Evolutionary conservation across 1,140 invertebrate species (phyloP).

Genomic region (Cherax quadricarinatus): DNA sequence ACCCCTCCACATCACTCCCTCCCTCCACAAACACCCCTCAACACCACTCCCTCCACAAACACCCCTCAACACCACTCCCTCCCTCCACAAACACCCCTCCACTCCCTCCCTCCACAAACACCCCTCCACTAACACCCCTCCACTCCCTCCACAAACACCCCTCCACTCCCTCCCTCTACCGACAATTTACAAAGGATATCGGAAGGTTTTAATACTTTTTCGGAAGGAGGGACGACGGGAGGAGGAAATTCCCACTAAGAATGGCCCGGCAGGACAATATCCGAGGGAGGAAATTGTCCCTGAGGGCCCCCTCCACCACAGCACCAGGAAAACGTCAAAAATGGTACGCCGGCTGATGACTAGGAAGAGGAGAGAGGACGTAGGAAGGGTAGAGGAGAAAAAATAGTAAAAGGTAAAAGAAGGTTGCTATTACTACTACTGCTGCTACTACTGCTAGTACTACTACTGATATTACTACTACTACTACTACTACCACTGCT

Average conservation of each 20-base stretch:
- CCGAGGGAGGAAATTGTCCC: constrained; percentile 45
- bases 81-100: not conserved
- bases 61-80: not conserved
- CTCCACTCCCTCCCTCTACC: not conserved
- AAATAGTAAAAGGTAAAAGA: no score
- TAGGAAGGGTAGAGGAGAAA: not conserved
- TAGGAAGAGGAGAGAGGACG: not conserved
- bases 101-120: no score
- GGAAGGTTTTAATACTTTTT: constrained; percentile 55
- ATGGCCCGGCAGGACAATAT: constrained; percentile 49
- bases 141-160: no score
- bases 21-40: not conserved
- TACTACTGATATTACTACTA: no score
- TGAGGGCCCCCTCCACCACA: constrained; percentile 27
- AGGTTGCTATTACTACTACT: no score
- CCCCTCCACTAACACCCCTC: not conserved
- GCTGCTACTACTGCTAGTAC: no score
- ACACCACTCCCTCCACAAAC: not conserved
- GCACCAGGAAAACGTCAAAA: not conserved
- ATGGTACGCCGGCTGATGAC: not conserved
- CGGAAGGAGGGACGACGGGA: not conserved
- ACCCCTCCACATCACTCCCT: not conserved
- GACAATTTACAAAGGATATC: constrained; percentile 11
- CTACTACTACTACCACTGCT: no score
- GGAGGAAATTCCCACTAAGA: constrained; percentile 45